Evolutionary conservation across 2,113 vertebrate species (phyloP).

Genomic region (Laticauda laticaudata): DNA sequence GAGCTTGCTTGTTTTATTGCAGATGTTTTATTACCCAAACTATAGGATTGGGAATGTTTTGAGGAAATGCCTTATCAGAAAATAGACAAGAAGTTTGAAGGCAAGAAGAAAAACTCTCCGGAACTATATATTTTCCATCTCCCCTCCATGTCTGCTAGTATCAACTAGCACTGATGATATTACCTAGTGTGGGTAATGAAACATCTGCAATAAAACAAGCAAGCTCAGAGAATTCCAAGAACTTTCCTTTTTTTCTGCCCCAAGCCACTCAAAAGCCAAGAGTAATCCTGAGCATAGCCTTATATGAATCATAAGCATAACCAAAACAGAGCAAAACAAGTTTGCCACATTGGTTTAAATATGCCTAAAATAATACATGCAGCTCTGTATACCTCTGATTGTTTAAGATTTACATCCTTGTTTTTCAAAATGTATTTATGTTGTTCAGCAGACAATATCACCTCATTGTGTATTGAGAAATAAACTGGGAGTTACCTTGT

Average conservation of each 20-base stretch:
- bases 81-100: conserved; percentile 35
- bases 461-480: background rate
- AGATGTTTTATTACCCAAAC: too few species aligned
- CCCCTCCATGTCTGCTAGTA: background rate
- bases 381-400: background rate
- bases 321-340: background rate
- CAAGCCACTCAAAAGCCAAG: background rate
- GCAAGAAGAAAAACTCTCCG: conserved; percentile 9
- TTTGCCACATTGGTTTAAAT: background rate
- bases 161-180: background rate
- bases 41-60: conserved; percentile 63
- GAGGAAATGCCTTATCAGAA: conserved; percentile 73
- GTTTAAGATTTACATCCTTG: background rate
- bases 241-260: background rate
- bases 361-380: background rate
- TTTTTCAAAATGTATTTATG: background rate
- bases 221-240: background rate
- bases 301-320: background rate
- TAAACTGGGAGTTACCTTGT: background rate
- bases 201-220: background rate
- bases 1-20: too few species aligned
- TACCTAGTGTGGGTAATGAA: background rate
- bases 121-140: conserved; percentile 13
- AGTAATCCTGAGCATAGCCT: background rate
- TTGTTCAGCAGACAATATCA: background rate